Evolutionary conservation across 2,888 invertebrate genomes (phyloP).

Genomic region (Amorpha juglandis): DNA sequence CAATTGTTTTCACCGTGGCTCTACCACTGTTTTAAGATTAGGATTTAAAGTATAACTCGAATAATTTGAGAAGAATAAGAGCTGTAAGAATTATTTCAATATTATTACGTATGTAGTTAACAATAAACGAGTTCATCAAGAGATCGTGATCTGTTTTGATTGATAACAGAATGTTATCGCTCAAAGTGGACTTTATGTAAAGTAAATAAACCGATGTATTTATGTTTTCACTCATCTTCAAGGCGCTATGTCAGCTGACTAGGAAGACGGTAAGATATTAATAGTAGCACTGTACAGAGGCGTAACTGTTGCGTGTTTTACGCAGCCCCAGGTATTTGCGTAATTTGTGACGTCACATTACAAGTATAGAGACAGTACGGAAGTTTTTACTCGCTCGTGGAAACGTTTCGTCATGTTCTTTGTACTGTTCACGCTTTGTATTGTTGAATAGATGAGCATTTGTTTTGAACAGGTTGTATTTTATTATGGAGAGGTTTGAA

Average conservation of each 20-base stretch:
- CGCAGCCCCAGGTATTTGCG: constrained; percentile 45
- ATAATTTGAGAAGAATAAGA: too few relatives aligned
- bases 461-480: too few relatives aligned
- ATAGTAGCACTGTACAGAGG: constrained; percentile 48
- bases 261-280: constrained; percentile 67
- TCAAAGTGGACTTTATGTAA: constrained; percentile 17
- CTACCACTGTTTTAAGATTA: too few relatives aligned
- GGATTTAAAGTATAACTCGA: too few relatives aligned
- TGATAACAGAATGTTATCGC: constrained; percentile 9
- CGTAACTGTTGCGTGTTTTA: constrained; percentile 54
- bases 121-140: constrained; percentile 10
- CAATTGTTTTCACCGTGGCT: too few relatives aligned
- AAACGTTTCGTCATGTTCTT: neutral
- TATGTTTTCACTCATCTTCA: constrained; percentile 44
- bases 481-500: too few relatives aligned
- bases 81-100: neutral
- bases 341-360: constrained; percentile 28
- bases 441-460: neutral
- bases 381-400: neutral
- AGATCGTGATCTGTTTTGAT: constrained; percentile 14
- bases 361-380: constrained; percentile 12
- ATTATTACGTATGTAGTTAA: constrained; percentile 4
- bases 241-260: constrained; percentile 58
- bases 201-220: constrained; percentile 13
- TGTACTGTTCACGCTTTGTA: constrained; percentile 6